phyloP scores from a whole-genome alignment of 2,888 invertebrate genomes.

The Liopterus haemorrhoidalis region DNA sequence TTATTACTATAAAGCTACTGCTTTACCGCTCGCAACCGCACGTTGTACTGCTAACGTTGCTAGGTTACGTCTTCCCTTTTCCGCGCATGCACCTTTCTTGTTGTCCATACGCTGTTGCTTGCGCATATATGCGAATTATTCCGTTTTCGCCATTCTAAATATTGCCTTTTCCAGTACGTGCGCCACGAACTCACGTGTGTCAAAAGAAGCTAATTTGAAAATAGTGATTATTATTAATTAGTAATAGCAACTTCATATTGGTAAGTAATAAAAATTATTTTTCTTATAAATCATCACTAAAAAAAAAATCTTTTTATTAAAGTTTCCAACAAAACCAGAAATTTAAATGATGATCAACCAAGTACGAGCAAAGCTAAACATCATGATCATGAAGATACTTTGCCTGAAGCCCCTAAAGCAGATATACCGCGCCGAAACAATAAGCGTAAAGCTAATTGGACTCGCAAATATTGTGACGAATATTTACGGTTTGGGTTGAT shows the following conservation, averaged over 20 bases:
- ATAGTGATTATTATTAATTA: conserved; percentile 4
- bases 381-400: conserved; percentile 8
- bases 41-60: too few species aligned
- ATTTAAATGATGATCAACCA: conserved; percentile 9
- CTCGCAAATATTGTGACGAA: conserved; percentile 11
- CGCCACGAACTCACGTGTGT: too few species aligned
- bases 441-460: conserved; percentile 13
- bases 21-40: too few species aligned
- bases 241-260: conserved; percentile 5
- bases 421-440: conserved; percentile 9
- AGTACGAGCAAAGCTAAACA: conserved; percentile 8
- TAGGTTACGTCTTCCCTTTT: too few species aligned
- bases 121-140: too few species aligned
- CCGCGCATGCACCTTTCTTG: too few species aligned
- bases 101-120: too few species aligned
- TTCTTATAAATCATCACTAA: conserved; percentile 7
- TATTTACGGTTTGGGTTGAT: conserved; percentile 25
- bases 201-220: too few species aligned
- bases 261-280: conserved; percentile 13
- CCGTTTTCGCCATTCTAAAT: too few species aligned
- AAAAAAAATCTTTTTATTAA: conserved; percentile 4
- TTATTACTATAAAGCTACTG: too few species aligned
- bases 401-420: conserved; percentile 8
- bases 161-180: too few species aligned
- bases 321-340: conserved; percentile 8